Evolutionary conservation across 92 coral and sea anemone genomes (phyloP).

Genomic region (Isaurus tuberculatus): DNA sequence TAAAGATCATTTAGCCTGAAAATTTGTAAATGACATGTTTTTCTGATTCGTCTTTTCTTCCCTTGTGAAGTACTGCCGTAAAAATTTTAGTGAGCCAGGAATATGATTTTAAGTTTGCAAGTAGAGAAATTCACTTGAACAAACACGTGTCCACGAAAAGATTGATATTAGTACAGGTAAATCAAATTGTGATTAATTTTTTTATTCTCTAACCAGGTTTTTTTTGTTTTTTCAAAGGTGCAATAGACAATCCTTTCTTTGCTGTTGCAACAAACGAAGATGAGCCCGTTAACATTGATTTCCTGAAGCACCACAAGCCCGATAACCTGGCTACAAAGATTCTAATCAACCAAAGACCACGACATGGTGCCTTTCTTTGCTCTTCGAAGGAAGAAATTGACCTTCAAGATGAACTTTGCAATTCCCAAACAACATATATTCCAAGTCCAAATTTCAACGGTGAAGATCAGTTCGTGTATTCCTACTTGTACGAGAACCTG

Average conservation of each 20-base stretch:
- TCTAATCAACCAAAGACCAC: slow-evolving; percentile 75
- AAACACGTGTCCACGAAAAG: neutral
- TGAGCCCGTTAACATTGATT: slow-evolving; percentile 77
- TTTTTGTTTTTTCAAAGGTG: neutral
- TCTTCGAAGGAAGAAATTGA: slow-evolving; percentile 65
- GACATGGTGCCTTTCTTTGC: slow-evolving; percentile 82
- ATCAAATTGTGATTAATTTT: too few species aligned
- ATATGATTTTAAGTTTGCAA: too few species aligned
- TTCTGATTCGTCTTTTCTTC: too few species aligned
- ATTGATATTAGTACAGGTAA: too few species aligned
- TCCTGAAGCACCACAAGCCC: slow-evolving; percentile 72
- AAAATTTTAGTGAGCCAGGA: too few species aligned
- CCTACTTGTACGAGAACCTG: slow-evolving; percentile 85
- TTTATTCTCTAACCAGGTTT: neutral
- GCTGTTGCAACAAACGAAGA: slow-evolving; percentile 78
- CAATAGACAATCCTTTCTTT: slow-evolving; percentile 61
- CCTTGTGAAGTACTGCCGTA: too few species aligned
- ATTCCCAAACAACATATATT: slow-evolving; percentile 71
- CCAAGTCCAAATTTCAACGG: slow-evolving; percentile 89
- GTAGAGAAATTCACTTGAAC: too few species aligned
- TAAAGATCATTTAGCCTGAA: too few species aligned
- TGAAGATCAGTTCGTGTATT: slow-evolving; percentile 88
- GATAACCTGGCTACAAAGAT: slow-evolving; percentile 76
- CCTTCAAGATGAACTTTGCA: slow-evolving; percentile 79
- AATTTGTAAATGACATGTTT: too few species aligned